These are phyloP conservation scores for Thamnophis elegans DNA, from an alignment of 2,797 vertebrate genomes.

Conservation along the genomic window DNA sequence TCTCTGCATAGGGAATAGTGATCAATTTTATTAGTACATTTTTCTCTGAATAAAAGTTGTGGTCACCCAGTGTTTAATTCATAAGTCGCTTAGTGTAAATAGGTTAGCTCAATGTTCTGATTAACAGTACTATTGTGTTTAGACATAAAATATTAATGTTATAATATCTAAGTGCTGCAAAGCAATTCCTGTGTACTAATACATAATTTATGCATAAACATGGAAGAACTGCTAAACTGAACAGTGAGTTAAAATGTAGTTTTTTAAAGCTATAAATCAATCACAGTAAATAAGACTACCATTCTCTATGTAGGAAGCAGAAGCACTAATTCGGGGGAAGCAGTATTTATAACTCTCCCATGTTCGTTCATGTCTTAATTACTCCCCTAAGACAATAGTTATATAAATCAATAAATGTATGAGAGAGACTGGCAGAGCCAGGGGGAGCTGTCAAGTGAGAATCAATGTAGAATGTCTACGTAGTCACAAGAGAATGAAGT, in stretches of 20 bases:
- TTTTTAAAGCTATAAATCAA: background rate
- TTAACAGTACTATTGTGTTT: background rate
- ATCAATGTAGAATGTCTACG: background rate
- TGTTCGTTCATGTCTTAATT: background rate
- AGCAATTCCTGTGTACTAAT: conserved; percentile 13
- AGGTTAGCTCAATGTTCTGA: background rate
- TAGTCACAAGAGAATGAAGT: background rate
- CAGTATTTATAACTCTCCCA: background rate
- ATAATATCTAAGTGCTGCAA: conserved; percentile 4
- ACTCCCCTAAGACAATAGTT: background rate
- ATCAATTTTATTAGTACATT: background rate
- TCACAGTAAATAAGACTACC: background rate
- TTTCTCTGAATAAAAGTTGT: background rate
- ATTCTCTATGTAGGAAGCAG: background rate
- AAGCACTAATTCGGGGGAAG: background rate
- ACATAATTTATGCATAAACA: conserved; percentile 25
- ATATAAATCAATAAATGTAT: background rate
- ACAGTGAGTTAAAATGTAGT: conserved; percentile 2
- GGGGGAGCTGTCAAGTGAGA: background rate
- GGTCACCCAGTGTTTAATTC: background rate
- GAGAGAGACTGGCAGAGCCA: background rate
- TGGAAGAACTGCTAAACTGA: conserved; percentile 12
- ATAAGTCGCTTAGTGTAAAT: background rate
- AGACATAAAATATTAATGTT: conserved; percentile 23
- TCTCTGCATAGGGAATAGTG: background rate